Percentiles rank a stretch among this genome's conserved stretches.
phyloP scores from a whole-genome alignment of 2,888 invertebrate genomes.

The Uropetala carovei region DNA sequence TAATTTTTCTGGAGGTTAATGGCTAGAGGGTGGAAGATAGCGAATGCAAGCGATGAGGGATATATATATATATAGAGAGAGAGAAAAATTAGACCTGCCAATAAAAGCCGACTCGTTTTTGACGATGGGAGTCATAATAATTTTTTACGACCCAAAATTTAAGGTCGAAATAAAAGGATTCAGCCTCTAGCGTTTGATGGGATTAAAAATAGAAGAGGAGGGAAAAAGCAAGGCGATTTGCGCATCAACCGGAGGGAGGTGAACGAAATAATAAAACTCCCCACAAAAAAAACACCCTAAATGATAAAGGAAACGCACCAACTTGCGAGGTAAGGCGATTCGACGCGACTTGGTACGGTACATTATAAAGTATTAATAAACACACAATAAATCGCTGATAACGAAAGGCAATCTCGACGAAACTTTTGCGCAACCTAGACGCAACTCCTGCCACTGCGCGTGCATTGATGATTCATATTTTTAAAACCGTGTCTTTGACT shows the following conservation, averaged over 20 bases:
- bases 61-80: not conserved
- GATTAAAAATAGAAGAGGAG: not conserved
- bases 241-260: not conserved
- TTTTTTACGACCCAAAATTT: conserved; percentile 38
- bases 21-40: not conserved
- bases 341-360: too few species aligned
- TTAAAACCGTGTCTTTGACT: too few species aligned
- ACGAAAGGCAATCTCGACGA: too few species aligned
- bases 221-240: not conserved
- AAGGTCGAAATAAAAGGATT: conserved; percentile 37
- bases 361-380: too few species aligned
- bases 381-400: too few species aligned
- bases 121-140: conserved; percentile 9
- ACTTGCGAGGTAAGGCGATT: too few species aligned
- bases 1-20: not conserved
- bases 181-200: not conserved
- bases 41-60: not conserved
- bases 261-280: not conserved
- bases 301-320: too few species aligned
- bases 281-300: too few species aligned
- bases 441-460: too few species aligned
- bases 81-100: not conserved
- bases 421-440: too few species aligned
- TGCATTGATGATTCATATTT: too few species aligned
- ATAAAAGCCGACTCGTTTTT: conserved; percentile 46